These are phyloP conservation scores for Pomatorhinus ruficollis DNA, from an alignment of 2,113 vertebrate genomes.

Conservation along the genomic window DNA sequence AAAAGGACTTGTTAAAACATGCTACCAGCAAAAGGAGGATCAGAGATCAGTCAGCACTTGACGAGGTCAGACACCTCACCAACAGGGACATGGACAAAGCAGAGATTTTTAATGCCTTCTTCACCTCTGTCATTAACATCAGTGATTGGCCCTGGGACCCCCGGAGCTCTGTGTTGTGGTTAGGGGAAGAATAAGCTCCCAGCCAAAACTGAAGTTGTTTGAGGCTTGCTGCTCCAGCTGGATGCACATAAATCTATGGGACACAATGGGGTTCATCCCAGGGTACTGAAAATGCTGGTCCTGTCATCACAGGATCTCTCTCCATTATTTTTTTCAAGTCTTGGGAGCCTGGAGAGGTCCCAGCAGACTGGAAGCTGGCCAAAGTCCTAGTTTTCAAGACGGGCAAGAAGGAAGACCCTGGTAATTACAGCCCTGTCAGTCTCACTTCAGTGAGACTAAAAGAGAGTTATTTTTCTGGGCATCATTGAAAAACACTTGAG, in stretches of 20 bases:
- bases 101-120: background rate
- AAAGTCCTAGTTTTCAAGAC: background rate
- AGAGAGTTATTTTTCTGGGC: background rate
- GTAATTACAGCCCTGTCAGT: background rate
- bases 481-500: background rate
- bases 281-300: background rate
- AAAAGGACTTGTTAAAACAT: background rate
- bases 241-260: background rate
- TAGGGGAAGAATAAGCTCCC: background rate
- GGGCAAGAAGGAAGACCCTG: background rate
- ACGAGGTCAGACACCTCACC: background rate
- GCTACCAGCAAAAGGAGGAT: background rate
- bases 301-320: background rate
- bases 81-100: background rate
- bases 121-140: background rate
- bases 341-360: background rate
- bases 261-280: background rate
- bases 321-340: background rate
- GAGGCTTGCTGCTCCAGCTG: background rate
- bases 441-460: background rate
- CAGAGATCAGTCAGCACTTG: rapidly evolving
- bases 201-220: background rate
- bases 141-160: background rate
- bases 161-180: background rate
- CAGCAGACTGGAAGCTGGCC: background rate